Percentiles rank a stretch among this genome's conserved stretches.
These are phyloP conservation scores for Cosmorhoe ocellata DNA, from an alignment of 2,888 invertebrate species.

Conservation along the genomic window DNA sequence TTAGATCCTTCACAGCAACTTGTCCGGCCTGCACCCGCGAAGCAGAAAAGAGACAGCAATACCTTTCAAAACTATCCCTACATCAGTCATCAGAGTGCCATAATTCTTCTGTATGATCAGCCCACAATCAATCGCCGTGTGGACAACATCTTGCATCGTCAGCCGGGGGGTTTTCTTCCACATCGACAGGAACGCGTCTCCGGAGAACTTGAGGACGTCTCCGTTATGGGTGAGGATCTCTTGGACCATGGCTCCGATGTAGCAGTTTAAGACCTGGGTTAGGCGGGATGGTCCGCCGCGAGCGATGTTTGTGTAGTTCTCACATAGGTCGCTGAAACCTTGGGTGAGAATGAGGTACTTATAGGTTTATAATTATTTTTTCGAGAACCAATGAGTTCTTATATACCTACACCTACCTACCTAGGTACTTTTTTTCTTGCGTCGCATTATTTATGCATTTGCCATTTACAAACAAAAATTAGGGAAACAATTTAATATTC, in stretches of 20 bases:
- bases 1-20: no score
- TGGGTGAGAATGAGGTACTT: neutral
- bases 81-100: slow-evolving; percentile 83
- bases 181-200: slow-evolving; percentile 85
- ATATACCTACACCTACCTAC: no score
- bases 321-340: slow-evolving; percentile 86
- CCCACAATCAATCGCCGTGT: slow-evolving; percentile 86
- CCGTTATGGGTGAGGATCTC: slow-evolving; percentile 85
- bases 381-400: no score
- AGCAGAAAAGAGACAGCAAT: no score
- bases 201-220: slow-evolving; percentile 86
- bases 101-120: slow-evolving; percentile 86
- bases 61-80: slow-evolving; percentile 84
- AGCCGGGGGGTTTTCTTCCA: slow-evolving; percentile 82
- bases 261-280: slow-evolving; percentile 86
- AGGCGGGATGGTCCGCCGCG: slow-evolving; percentile 87
- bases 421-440: no score
- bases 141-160: slow-evolving; percentile 83
- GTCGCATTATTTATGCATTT: no score
- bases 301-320: slow-evolving; percentile 85
- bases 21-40: no score
- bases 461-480: no score
- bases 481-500: no score
- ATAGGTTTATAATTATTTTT: no score
- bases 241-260: slow-evolving; percentile 87